Evolutionary conservation across 1,140 invertebrate genomes (phyloP), one percentile per base, ranked within the genome.

Genomic region (Papilio polytes): DNA sequence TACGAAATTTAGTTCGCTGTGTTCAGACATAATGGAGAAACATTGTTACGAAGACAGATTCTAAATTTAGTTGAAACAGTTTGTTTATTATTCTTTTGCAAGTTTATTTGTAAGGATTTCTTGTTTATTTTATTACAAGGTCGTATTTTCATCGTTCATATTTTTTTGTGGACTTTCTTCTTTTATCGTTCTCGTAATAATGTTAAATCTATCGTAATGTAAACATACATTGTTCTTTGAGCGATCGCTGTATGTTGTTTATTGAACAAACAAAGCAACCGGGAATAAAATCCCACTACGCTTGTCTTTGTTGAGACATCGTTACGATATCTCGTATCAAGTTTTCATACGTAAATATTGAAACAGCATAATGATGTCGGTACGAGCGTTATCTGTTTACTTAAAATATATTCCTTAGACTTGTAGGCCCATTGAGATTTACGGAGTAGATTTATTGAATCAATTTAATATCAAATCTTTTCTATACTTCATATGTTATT

Each of bases 351-450:
- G 6, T 70, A 31, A 70, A 70, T 70, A 70, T 70, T 70, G 26
- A 70, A 70, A 70, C 63, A 70, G 22, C 3, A 66, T 15, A 66
- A 66, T 66, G 22, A 66, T 66, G 22, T 66, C 3, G 1, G 59
- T 66, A 31, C 63, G 10, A 70, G 26, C 6, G 36, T 70, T 70
- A 36, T 66, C 10, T 72, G 2, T 56, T 51, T 74, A 3, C 63
- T 73, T 73, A 18, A 86, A 95, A 22, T 59, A 20, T 70, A 36
- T 70, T 70, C 15, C 3, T 70, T 70, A 31, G 10, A 70, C 13
- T 70, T 13, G 22, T 70, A 18, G 63, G 22, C 1, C 63, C 13
- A 31, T 63, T 63, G 59, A 63, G 13, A 31, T 31, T 1, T 36
- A 31, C 4, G 2, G 31, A 36, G 26, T 31, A 70, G 13, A 70